A percentile compares a stretch with the other conserved stretches of the same genome.
phyloP scores from a whole-genome alignment of 2,888 invertebrate species.

The Venusia cambrica region DNA sequence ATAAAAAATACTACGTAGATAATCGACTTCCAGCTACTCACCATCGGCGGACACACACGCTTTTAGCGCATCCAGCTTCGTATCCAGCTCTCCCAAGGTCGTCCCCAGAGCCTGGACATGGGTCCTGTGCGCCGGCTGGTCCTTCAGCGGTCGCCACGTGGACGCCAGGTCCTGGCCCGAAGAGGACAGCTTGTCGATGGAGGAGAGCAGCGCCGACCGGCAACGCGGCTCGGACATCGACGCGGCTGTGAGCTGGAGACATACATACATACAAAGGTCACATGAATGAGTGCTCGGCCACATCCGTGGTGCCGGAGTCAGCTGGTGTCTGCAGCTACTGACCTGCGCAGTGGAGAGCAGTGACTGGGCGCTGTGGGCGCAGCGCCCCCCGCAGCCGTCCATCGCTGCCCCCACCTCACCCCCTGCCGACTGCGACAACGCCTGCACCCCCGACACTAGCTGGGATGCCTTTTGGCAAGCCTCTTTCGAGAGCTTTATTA shows the following conservation, averaged over 20 bases:
- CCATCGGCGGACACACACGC: conserved; percentile 15
- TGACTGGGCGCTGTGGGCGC: conserved; percentile 38
- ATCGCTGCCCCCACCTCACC: conserved; percentile 32
- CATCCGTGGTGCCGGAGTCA: no score
- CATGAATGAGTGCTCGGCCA: no score
- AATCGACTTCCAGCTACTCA: no score
- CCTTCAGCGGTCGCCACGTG: conserved; percentile 23
- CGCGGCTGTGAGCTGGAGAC: conserved; percentile 37
- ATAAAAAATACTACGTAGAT: no score
- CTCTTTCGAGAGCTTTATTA: conserved; percentile 37
- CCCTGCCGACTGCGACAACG: conserved; percentile 34
- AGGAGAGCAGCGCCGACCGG: conserved; percentile 28
- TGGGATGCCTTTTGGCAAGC: conserved; percentile 42
- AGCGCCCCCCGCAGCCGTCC: conserved; percentile 32
- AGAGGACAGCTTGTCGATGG: conserved; percentile 31
- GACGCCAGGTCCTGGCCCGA: conserved; percentile 27
- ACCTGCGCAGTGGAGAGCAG: conserved; percentile 44
- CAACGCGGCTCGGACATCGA: conserved; percentile 36
- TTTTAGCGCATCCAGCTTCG: conserved; percentile 30
- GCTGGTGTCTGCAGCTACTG: no score
- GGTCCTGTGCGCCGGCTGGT: conserved; percentile 13
- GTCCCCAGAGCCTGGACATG: conserved; percentile 30
- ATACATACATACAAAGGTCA: neutral
- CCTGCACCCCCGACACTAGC: conserved; percentile 40
- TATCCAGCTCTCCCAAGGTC: conserved; percentile 23